A percentile compares a stretch with the other conserved stretches of the same genome.
Conservation (phyloP, 2,113 vertebrate species). For the Cervus canadensis region DNA sequence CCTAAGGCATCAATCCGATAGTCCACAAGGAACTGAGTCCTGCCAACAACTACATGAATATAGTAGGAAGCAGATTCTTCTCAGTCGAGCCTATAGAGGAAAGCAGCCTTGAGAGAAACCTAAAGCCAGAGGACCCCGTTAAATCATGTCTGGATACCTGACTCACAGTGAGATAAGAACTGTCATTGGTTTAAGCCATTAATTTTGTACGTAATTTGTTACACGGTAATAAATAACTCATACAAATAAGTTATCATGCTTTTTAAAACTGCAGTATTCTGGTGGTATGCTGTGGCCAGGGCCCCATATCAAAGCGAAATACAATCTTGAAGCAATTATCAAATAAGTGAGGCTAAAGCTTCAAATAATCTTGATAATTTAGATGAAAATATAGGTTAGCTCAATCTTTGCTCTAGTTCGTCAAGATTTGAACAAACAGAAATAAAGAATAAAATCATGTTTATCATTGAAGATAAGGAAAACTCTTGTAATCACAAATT, state of each 20-base stretch:
- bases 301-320: neutral
- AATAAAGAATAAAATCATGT: slow-evolving; percentile 4
- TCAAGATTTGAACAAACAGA: slow-evolving; percentile 24
- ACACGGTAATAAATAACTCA: neutral
- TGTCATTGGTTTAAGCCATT: slow-evolving; percentile 9
- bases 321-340: slow-evolving; percentile 3
- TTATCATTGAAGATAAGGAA: slow-evolving; percentile 46
- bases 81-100: neutral
- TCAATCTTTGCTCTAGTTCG: neutral
- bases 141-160: neutral
- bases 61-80: slow-evolving; percentile 12
- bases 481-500: slow-evolving; percentile 63
- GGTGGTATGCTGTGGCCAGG: neutral
- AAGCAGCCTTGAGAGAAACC: neutral
- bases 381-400: neutral
- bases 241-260: neutral
- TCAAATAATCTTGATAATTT: slow-evolving; percentile 7
- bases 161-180: neutral
- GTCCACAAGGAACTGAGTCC: neutral
- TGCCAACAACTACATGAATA: neutral
- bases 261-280: neutral
- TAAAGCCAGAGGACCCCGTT: neutral
- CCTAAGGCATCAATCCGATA: neutral
- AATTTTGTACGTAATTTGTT: slow-evolving; percentile 26
- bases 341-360: neutral